Base-by-base conservation (phyloP, 2,113 vertebrate species). In the Pionites leucogaster region DNA sequence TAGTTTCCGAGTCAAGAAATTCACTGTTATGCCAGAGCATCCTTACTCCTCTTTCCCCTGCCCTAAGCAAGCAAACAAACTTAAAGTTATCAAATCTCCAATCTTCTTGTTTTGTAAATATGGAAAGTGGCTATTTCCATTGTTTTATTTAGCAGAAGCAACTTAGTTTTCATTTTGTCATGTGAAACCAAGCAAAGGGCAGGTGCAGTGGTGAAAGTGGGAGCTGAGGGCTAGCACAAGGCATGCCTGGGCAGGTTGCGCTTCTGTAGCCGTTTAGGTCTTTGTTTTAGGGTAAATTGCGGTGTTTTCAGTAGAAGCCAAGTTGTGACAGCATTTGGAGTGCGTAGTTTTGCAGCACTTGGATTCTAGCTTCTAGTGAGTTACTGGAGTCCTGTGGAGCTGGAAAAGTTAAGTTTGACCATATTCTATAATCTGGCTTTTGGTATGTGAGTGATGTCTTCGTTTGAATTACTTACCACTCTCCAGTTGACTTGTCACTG, bases 141-240 rank as follows among this genome's bases (percentile, higher is more conserved):
- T 52, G 68, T 94, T 78, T 93, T 71, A 41, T 93, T 84, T 84
- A 71, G 57, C 59, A 77, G 76, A 84, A 78, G 20, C 33, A 50
- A 27, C 29, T 87, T 78, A 22, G 31, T 39, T 90, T 75, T 62
- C 6, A 5, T 92, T 65, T 41, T 71, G 44, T 37, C 0, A 0
- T 3, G 39, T 46, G 78, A 92, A 31, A 20, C 17, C 53, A 31
- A 42, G 33, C 46, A 46, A 62, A 82, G 31, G 63, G 74, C 78
- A 87, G 77, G 62, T 86, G 86, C 49, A 78, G 60, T 35, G 15
- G 25, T 8, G 59, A 87, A 46, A 17, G 3, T 25, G 77, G 25
- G 52, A 11, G 41, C 7, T 1, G 4, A 41, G 50, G 22, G 19
- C 31, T 12, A 0, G 7, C 17, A 4, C 10, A 17, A 50, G 49